Evolutionary conservation across 2,797 vertebrate species (phyloP).

Genomic region (Pangasius macronema): DNA sequence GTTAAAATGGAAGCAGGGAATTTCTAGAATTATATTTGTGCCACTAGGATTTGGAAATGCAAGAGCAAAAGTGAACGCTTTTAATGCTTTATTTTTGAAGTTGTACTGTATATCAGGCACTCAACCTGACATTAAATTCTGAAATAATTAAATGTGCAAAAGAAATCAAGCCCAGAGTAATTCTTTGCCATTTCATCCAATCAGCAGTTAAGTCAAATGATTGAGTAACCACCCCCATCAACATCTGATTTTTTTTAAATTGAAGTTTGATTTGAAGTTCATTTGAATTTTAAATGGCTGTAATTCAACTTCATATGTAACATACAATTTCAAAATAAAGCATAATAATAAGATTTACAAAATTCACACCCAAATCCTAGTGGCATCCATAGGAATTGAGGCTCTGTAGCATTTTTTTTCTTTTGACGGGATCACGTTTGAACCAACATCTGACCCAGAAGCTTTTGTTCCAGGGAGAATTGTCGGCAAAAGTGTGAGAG

Average conservation of each 20-base stretch:
- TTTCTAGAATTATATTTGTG: neutral
- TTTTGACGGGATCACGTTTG: conserved; percentile 21
- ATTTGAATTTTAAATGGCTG: neutral
- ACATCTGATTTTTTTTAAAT: neutral
- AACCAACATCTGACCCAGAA: conserved; percentile 49
- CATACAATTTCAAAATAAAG: neutral
- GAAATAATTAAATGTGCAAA: neutral
- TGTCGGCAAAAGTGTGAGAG: conserved; percentile 39
- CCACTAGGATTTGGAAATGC: neutral
- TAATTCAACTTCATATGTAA: neutral
- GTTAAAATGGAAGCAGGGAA: neutral
- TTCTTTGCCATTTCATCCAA: neutral
- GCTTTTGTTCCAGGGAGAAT: conserved; percentile 49
- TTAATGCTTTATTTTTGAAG: neutral
- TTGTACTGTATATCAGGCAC: neutral
- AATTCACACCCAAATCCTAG: neutral
- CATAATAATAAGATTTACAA: neutral
- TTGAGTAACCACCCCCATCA: neutral
- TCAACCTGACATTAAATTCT: too few species aligned
- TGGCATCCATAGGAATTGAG: neutral
- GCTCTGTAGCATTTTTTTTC: conserved; percentile 25
- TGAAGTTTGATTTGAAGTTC: neutral
- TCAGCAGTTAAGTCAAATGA: neutral
- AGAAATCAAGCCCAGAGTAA: neutral
- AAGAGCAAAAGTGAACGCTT: neutral